A percentile compares a stretch with the other conserved stretches of the same genome.
Conservation (phyloP, 2,113 vertebrate species). For the Dinomys branickii region DNA sequence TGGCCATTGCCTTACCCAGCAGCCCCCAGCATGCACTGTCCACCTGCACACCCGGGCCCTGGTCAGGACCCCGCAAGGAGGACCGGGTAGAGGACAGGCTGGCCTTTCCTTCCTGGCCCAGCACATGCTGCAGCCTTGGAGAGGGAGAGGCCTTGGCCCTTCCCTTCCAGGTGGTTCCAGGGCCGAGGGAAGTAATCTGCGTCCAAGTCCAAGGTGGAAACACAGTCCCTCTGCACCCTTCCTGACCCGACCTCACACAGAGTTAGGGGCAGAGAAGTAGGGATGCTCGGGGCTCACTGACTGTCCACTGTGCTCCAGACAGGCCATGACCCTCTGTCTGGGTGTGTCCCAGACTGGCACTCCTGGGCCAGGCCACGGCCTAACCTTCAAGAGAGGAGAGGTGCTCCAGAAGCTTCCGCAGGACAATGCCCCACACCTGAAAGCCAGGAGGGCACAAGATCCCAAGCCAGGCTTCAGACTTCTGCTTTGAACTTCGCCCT, state of each 20-base stretch:
- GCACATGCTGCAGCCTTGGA: background rate
- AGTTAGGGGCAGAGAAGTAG: background rate
- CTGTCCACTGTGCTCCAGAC: background rate
- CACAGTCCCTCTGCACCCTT: constrained; percentile 53
- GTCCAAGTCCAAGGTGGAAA: background rate
- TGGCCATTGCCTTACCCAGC: accelerated
- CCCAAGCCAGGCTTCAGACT: background rate
- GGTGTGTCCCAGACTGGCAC: accelerated
- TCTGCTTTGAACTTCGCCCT: too few relatives aligned
- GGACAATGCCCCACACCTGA: accelerated
- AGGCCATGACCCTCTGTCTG: background rate
- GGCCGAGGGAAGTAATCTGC: constrained; percentile 37
- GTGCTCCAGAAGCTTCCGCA: background rate
- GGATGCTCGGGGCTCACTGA: constrained; percentile 4
- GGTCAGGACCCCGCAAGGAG: too few relatives aligned
- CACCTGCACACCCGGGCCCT: accelerated
- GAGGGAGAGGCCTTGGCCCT: background rate
- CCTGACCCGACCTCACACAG: background rate
- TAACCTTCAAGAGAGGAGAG: background rate
- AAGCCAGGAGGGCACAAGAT: too few relatives aligned
- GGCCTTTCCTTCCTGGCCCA: background rate
- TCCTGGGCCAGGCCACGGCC: too few relatives aligned
- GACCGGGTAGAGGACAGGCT: background rate
- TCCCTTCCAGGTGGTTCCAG: background rate
- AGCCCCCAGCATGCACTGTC: too few relatives aligned